Evolutionary conservation across 2,888 invertebrate species (phyloP).

Genomic region (Cancer borealis): DNA sequence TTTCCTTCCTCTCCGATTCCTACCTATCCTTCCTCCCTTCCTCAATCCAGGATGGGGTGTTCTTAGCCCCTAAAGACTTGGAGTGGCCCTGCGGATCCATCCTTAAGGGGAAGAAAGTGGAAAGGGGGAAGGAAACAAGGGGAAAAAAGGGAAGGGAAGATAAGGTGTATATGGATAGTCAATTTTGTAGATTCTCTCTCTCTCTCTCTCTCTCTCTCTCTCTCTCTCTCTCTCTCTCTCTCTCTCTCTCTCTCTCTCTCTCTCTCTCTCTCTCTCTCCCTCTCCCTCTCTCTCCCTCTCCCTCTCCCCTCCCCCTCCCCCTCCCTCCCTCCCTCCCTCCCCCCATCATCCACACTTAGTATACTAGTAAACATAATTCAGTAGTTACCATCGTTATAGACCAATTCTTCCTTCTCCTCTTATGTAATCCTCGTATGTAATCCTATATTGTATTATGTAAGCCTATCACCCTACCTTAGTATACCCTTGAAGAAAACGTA

Average conservation of each 20-base stretch:
- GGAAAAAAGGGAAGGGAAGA: neutral
- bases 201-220: neutral
- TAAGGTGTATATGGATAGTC: neutral
- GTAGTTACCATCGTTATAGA: no score
- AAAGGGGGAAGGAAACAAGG: neutral
- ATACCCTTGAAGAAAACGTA: no score
- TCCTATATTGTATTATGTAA: no score
- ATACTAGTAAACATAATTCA: no score
- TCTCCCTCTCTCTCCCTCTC: neutral
- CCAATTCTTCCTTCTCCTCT: no score
- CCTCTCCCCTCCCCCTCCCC: no score
- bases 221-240: neutral
- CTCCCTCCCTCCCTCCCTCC: no score
- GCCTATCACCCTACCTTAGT: no score
- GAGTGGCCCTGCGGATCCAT: no score
- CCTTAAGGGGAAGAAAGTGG: neutral
- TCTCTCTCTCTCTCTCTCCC: constrained; percentile 17
- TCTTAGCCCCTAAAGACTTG: no score
- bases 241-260: neutral
- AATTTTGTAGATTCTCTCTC: neutral
- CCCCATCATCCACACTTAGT: no score
- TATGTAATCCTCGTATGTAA: no score
- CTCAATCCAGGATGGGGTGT: neutral
- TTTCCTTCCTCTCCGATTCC: neutral
- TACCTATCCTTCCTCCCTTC: neutral